Conservation (phyloP, 2,113 vertebrate species). For the Damaliscus lunatus region DNA sequence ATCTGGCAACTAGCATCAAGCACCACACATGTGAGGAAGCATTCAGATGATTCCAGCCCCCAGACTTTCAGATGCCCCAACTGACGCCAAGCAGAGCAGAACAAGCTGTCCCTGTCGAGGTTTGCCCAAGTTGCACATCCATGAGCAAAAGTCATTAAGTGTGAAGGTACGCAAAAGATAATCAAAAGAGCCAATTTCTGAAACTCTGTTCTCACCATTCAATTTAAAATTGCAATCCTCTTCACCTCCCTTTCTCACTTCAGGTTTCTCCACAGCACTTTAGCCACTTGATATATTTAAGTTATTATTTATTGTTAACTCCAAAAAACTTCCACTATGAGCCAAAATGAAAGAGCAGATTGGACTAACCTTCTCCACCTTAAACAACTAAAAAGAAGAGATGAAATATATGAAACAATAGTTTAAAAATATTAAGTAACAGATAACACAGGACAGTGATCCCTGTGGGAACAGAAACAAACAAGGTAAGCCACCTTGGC, state of each 20-base stretch:
- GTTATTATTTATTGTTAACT: background rate
- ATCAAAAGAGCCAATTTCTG: background rate
- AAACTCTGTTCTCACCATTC: background rate
- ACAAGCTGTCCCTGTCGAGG: background rate
- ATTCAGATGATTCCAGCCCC: background rate
- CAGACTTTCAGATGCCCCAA: background rate
- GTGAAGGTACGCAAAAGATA: background rate
- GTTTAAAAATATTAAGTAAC: background rate
- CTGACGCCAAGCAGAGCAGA: background rate
- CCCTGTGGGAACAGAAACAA: background rate
- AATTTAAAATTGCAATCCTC: background rate
- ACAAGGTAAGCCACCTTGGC: background rate
- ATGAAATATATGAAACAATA: background rate
- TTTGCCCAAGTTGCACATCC: background rate
- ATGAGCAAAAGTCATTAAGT: constrained; percentile 7
- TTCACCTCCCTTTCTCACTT: background rate
- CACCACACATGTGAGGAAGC: background rate
- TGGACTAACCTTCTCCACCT: background rate
- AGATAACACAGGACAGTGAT: background rate
- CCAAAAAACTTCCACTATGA: constrained; percentile 34
- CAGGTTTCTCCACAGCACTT: background rate
- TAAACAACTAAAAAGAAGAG: constrained; percentile 21
- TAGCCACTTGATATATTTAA: background rate
- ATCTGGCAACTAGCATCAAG: constrained; percentile 10
- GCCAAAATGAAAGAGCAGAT: background rate